Conservation (phyloP, 1,140 invertebrate genomes). For the Brachionus calyciflorus region DNA sequence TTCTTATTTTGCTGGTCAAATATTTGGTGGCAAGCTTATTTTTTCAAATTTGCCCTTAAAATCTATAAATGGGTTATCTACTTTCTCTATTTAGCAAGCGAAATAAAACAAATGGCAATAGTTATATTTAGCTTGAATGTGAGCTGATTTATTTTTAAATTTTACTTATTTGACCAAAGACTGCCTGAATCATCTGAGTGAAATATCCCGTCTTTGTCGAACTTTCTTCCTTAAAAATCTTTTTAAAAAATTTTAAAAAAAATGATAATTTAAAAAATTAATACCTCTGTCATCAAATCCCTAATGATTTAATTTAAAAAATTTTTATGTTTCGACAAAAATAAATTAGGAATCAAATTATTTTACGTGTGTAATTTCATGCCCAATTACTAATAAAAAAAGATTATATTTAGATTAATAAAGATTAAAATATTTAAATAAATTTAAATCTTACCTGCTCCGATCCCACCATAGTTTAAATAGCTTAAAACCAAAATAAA, state of each 20-base stretch:
- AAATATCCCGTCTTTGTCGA: conserved; percentile 41
- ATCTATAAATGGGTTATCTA: no score
- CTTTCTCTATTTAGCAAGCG: no score
- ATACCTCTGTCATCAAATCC: conserved; percentile 46
- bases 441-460: no score
- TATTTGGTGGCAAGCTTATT: no score
- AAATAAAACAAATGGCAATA: no score
- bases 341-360: neutral
- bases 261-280: neutral
- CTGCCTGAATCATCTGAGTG: neutral
- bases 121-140: no score
- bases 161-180: conserved; percentile 37
- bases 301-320: no score
- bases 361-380: conserved; percentile 65
- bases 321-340: neutral
- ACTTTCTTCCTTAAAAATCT: conserved; percentile 22
- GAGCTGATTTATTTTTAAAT: neutral
- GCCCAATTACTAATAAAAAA: conserved; percentile 63
- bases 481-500: conserved; percentile 46
- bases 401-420: neutral
- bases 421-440: neutral
- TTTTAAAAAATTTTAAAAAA: neutral
- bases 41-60: no score
- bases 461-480: conserved; percentile 73
- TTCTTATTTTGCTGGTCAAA: no score